phyloP scores from a whole-genome alignment of 2,113 vertebrate genomes.

The Saccopteryx leptura region DNA sequence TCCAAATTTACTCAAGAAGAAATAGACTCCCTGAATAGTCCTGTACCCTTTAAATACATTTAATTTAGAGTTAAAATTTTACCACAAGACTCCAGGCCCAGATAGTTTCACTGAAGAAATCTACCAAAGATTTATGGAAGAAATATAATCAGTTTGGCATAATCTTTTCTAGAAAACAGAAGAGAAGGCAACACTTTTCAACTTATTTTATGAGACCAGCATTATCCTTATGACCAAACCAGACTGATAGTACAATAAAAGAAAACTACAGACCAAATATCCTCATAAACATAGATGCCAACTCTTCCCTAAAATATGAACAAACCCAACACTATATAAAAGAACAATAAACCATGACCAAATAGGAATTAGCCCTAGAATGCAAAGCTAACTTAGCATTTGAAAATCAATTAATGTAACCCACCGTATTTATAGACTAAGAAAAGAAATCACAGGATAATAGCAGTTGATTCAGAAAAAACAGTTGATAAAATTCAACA shows the following conservation, averaged over 20 bases:
- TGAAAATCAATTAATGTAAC: not conserved
- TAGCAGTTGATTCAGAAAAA: constrained; percentile 39
- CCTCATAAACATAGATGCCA: not conserved
- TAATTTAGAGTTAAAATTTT: constrained; percentile 14
- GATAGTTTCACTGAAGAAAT: not conserved
- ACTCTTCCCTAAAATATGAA: not conserved
- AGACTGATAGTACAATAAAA: not conserved
- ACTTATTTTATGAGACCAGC: constrained; percentile 20
- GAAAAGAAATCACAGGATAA: not conserved
- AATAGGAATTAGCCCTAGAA: not conserved
- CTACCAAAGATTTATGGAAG: not conserved
- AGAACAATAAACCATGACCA: not conserved
- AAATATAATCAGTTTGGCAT: not conserved
- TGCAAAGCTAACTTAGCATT: not conserved
- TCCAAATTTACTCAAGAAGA: not conserved
- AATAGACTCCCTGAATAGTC: not conserved
- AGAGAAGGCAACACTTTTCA: not conserved
- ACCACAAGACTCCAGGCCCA: not conserved
- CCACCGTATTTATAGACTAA: not conserved
- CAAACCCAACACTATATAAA: not conserved
- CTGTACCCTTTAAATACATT: not conserved
- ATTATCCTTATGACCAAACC: not conserved
- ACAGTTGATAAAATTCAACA: not conserved
- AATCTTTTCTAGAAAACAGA: not conserved
- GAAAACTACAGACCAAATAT: not conserved